Evolutionary conservation across 2,888 invertebrate genomes (phyloP), one percentile per base, ranked within the genome.

Genomic region (Bellardia bayeri): DNA sequence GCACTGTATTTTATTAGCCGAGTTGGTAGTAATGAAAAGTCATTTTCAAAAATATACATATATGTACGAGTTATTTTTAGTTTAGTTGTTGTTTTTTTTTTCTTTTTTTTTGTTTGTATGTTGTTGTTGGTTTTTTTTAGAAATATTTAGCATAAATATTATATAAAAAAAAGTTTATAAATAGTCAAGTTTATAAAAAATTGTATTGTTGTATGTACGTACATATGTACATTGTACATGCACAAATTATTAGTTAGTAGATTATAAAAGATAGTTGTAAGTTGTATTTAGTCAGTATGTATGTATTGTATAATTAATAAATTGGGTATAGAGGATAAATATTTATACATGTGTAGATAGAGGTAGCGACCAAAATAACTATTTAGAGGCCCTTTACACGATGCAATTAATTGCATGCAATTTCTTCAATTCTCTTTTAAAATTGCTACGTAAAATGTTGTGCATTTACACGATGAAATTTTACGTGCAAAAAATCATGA

Each of bases 11-110:
- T 63, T 79, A 13, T 45, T 33, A 42, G 75, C 63, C 68, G 68
- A 84, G 40, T 74, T 68, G 74, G 13, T 80, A 37, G 33, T 75
- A 75, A 69, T 74, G 68, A 80, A 85, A 85, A 81, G 63, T 76
- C 56, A 45, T 23, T 81, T 85, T 85, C 80, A 85, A 81, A 85
- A 85, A 85, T 85, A 85, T 85, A 85, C 61, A 68, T 69, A 5
- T 69, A 82, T 51, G 14, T 69, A 63, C 63, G 61, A 75, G 8
- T 64, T 69, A 14, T 16, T 30, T 42, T 66, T 51, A n/a, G 33
- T 69, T 42, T 40, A 69, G 23, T 45, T 33, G 23, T 23, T 0
- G 23, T 23, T 61, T 23, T 37, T 76, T 51, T 76, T 37, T 37
- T 6, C 5, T 3, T 37, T 37, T 37, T 4, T 37, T 37, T 4